Percentiles rank a stretch among this genome's conserved stretches.
These are phyloP conservation scores for Meloe dianella DNA, from an alignment of 2,888 invertebrate species.

Conservation along the genomic window DNA sequence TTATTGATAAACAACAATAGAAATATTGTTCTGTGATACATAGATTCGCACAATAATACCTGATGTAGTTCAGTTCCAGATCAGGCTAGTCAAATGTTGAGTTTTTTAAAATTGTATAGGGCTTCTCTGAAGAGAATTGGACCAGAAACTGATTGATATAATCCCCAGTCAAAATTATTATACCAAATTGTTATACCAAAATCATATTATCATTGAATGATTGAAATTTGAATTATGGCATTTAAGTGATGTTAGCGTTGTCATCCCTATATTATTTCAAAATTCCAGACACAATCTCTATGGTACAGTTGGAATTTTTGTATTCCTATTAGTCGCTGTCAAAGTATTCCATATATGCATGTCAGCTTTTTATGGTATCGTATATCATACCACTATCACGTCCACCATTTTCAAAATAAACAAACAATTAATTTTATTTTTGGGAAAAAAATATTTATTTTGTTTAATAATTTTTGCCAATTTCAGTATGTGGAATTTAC, in stretches of 20 bases:
- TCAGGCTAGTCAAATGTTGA: no score
- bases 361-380: neutral
- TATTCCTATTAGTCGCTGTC: neutral
- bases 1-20: neutral
- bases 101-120: no score
- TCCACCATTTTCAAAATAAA: conserved; percentile 1
- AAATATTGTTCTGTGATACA: neutral
- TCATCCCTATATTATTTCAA: neutral
- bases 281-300: neutral
- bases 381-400: neutral
- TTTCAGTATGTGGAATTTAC: conserved; percentile 31
- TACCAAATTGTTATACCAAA: no score
- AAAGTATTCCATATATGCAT: no score
- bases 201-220: no score
- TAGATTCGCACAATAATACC: no score
- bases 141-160: no score
- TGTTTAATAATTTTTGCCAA: conserved; percentile 2
- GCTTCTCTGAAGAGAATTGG: no score
- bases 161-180: no score
- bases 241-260: neutral
- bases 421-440: neutral
- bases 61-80: no score
- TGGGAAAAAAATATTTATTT: neutral
- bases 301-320: neutral
- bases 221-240: neutral